Conservation (phyloP, 2,888 invertebrate species). For the Phytoseiulus persimilis region DNA sequence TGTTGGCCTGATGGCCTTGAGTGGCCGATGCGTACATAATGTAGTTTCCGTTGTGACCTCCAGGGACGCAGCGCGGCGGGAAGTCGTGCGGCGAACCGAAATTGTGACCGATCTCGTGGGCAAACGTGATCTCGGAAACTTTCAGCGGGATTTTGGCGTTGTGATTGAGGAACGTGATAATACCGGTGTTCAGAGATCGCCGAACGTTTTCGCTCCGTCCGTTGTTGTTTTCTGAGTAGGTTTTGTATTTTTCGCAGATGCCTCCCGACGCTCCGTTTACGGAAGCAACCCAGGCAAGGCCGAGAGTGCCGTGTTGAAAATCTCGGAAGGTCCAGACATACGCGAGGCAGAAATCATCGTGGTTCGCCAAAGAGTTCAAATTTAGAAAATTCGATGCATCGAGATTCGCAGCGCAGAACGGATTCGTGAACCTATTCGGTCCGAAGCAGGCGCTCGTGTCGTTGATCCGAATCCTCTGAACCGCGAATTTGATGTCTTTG, state of each 20-base stretch:
- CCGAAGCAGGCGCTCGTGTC: constrained; percentile 69
- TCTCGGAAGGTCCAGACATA: constrained; percentile 97
- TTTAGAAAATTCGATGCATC: constrained; percentile 98
- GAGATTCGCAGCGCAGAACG: constrained; percentile 87
- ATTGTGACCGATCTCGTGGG: constrained; percentile 95
- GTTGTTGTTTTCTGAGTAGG: constrained; percentile 88
- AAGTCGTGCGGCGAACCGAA: constrained; percentile 97
- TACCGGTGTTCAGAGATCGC: constrained; percentile 91
- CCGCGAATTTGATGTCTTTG: constrained; percentile 91
- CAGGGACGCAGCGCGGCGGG: constrained; percentile 74
- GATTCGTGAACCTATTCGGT: constrained; percentile 58
- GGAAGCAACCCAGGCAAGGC: constrained; percentile 97
- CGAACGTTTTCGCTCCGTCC: constrained; percentile 89
- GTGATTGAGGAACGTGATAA: constrained; percentile 97
- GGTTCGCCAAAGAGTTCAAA: constrained; percentile 90
- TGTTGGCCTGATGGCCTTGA: constrained; percentile 92
- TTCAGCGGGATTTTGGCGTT: constrained; percentile 92
- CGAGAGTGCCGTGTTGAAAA: constrained; percentile 94
- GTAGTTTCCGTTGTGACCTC: constrained; percentile 85
- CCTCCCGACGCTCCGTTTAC: constrained; percentile 88
- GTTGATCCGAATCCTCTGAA: constrained; percentile 83
- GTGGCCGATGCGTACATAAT: constrained; percentile 99
- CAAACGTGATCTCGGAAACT: constrained; percentile 91
- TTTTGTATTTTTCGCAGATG: constrained; percentile 94
- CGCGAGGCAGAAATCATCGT: constrained; percentile 97